Percentiles rank a stretch among this genome's conserved stretches.
Evolutionary conservation across 2,797 vertebrate genomes (phyloP).

Genomic region (Lepidocolaptes lacrymiger): DNA sequence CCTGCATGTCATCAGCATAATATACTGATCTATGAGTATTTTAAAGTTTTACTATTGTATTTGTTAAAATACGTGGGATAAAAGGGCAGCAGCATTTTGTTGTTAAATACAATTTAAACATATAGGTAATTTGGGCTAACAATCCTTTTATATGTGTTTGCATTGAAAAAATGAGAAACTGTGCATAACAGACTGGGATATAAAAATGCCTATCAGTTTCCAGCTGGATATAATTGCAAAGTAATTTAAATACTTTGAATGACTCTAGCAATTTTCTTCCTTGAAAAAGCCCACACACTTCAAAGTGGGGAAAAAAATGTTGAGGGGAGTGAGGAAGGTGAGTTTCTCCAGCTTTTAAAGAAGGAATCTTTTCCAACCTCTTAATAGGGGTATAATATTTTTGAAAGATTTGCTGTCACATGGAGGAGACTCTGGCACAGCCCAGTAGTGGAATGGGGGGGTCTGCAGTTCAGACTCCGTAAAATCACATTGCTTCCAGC

Average conservation of each 20-base stretch:
- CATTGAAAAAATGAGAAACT: neutral
- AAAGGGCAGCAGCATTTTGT: neutral
- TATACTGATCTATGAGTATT: neutral
- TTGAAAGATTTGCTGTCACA: neutral
- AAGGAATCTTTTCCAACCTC: neutral
- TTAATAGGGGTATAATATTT: neutral
- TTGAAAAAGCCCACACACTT: neutral
- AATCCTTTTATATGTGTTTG: too few species aligned
- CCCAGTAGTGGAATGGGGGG: neutral
- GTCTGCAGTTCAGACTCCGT: neutral
- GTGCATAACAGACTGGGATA: neutral
- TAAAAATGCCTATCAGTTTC: neutral
- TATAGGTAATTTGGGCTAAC: neutral
- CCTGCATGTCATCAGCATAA: neutral
- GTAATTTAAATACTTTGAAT: neutral
- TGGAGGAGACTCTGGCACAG: neutral
- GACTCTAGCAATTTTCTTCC: neutral
- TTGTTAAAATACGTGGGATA: neutral
- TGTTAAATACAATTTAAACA: neutral
- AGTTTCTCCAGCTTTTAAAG: neutral
- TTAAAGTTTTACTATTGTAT: neutral
- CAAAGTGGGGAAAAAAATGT: neutral
- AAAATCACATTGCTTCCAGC: neutral
- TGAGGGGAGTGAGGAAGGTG: neutral
- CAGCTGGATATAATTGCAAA: neutral